A percentile compares a stretch with the other conserved stretches of the same genome.
Conservation (phyloP, 2,888 invertebrate genomes). For the Cataglyphis cursor region DNA sequence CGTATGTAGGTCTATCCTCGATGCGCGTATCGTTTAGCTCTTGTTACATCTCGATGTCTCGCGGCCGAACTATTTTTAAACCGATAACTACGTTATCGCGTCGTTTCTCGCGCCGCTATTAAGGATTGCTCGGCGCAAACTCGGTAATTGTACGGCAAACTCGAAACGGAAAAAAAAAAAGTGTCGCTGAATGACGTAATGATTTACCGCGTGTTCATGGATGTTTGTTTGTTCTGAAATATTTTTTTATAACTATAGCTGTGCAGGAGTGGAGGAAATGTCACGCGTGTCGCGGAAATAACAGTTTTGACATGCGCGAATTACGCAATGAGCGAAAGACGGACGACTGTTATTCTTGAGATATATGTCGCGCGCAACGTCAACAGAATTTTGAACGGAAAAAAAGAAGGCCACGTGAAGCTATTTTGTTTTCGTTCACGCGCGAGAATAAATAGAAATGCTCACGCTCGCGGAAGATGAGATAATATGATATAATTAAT, state of each 20-base stretch:
- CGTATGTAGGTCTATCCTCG: constrained; percentile 34
- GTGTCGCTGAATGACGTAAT: constrained; percentile 15
- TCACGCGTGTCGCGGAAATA: constrained; percentile 20
- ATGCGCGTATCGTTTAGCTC: constrained; percentile 54
- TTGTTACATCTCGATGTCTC: constrained; percentile 50
- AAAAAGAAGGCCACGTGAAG: constrained; percentile 24
- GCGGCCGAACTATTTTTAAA: constrained; percentile 62
- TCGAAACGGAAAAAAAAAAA: not conserved
- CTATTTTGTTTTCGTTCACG: constrained; percentile 44
- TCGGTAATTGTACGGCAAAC: constrained; percentile 37
- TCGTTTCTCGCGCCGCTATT: constrained; percentile 45
- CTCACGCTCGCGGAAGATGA: not conserved
- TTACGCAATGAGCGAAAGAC: constrained; percentile 56
- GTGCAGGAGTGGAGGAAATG: constrained; percentile 19
- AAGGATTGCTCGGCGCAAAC: constrained; percentile 40
- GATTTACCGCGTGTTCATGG: not conserved
- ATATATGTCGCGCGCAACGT: constrained; percentile 29
- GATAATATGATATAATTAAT: not conserved
- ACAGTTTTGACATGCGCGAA: constrained; percentile 52
- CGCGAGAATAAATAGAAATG: constrained; percentile 43
- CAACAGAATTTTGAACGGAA: constrained; percentile 43
- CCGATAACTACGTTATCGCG: constrained; percentile 66
- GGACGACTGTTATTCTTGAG: constrained; percentile 59
- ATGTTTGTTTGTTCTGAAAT: constrained; percentile 11
- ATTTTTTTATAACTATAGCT: constrained; percentile 28